Percentiles rank a stretch among this genome's conserved stretches.
Conservation (phyloP, 2,888 invertebrate genomes). For the Sinhomidia bicolor region DNA sequence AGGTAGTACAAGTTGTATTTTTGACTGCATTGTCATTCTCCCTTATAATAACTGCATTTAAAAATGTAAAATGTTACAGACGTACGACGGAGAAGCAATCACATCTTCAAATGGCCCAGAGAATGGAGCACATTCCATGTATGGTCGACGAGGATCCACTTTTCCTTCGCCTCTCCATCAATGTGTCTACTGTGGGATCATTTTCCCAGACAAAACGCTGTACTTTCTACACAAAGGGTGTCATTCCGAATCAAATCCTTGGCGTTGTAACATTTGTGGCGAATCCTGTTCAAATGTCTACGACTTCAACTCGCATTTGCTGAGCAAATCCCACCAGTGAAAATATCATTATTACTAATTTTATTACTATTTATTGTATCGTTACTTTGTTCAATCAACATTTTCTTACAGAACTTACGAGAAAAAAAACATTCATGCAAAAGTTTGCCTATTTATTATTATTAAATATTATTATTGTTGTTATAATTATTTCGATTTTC, state of each 20-base stretch:
- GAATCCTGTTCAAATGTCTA: conserved; percentile 97
- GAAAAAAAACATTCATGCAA: conserved; percentile 10
- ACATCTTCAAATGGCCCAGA: conserved; percentile 78
- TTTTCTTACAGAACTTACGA: too few relatives aligned
- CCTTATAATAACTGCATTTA: too few relatives aligned
- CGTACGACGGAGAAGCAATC: conserved; percentile 82
- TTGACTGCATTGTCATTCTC: too few relatives aligned
- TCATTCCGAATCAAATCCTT: conserved; percentile 98
- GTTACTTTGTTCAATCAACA: too few relatives aligned
- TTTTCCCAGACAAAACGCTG: conserved; percentile 97
- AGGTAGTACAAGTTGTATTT: too few relatives aligned
- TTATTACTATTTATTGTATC: background rate
- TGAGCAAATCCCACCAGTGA: conserved; percentile 94
- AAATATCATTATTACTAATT: background rate
- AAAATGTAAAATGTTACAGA: too few relatives aligned
- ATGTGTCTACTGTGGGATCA: conserved; percentile 95
- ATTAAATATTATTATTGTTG: too few relatives aligned
- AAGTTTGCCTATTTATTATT: too few relatives aligned
- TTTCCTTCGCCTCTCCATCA: conserved; percentile 82
- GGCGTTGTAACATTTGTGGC: conserved; percentile 98
- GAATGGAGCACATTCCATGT: conserved; percentile 76
- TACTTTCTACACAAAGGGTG: conserved; percentile 99
- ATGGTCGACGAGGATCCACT: conserved; percentile 75
- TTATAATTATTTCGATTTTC: too few relatives aligned
- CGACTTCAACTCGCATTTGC: conserved; percentile 97